These are phyloP conservation scores for Phataginus tricuspis DNA, from an alignment of 2,797 vertebrate genomes.

Conservation along the genomic window DNA sequence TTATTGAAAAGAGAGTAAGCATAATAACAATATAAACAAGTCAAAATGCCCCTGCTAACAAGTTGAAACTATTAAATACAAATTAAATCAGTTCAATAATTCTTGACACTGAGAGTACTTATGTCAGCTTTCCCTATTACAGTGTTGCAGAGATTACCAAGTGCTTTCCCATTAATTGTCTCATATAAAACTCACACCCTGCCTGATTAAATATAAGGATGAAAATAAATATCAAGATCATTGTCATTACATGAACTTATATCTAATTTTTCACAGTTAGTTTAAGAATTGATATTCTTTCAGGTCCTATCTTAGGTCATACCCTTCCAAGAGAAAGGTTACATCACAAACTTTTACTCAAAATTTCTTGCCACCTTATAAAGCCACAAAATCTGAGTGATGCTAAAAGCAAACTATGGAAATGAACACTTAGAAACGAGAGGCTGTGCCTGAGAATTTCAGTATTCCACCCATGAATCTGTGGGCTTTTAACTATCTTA, in stretches of 20 bases:
- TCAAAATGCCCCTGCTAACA: slow-evolving; percentile 27
- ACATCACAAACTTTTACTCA: neutral
- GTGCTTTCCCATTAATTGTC: neutral
- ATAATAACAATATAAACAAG: neutral
- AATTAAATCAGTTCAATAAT: slow-evolving; percentile 20
- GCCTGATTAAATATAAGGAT: neutral
- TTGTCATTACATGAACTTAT: neutral
- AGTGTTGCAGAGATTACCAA: neutral
- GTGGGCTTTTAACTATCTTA: neutral
- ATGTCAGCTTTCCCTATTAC: neutral
- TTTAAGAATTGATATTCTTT: neutral
- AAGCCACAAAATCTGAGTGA: neutral
- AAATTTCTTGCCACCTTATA: neutral
- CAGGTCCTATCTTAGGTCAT: neutral
- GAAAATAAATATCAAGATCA: neutral
- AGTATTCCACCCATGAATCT: slow-evolving; percentile 32
- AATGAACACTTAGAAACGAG: neutral
- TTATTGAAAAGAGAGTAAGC: neutral
- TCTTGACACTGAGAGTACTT: neutral
- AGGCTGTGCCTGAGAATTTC: slow-evolving; percentile 21
- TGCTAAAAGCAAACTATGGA: neutral
- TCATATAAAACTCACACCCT: neutral
- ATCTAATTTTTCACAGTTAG: neutral
- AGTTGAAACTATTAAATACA: neutral
- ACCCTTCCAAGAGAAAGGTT: neutral